Base-by-base conservation (phyloP, 2,113 vertebrate genomes). In the Calonectris borealis region DNA sequence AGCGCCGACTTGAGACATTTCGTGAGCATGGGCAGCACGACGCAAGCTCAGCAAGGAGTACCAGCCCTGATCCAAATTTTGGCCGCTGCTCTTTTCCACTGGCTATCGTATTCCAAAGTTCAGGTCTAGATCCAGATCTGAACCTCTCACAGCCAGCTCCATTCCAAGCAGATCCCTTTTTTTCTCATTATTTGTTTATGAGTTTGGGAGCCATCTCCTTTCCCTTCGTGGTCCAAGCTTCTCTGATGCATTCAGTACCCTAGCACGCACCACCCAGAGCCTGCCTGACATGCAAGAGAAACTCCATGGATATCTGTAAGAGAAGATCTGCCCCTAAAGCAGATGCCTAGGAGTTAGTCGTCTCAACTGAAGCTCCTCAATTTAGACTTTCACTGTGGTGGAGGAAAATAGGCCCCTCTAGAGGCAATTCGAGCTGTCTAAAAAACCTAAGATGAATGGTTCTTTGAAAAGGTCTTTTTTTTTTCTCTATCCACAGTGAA, bases 391-490 rank as follows among this genome's bases (percentile, higher is more conserved):
- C 69, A 75, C 46, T 61, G 57, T 81, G 89, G 42, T 71, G 57
- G 93, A 93, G 69, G 91, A 94, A 95, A 96, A 96, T 7, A 84
- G 86, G 73, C 77, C 89, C 93, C 86, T 96, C 95, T 95, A 93
- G 83, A 96, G 95, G 91, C 65, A 96, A 91, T 64, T 68, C 10
- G 6, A 93, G 55, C 81, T 92, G 49, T 78, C 69, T 77, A 31
- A 94, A 92, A 90, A 65, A 26, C 3, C 48, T 52, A 61, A 70
- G 80, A 58, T 9, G 7, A 86, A 92, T 36, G 6, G 16, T 60
- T 89, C 18, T 71, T 21, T 66, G 49, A 62, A 92, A 93, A 69
- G 5, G 11, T 20, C 22, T 57, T 57, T 38, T 26, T 29, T 60
- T 73, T 44, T 32, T 21, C 27, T 85, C 20, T 54, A 1, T 17